Evolutionary conservation across 2,888 invertebrate species (phyloP).

Genomic region (Conomelus anceps): DNA sequence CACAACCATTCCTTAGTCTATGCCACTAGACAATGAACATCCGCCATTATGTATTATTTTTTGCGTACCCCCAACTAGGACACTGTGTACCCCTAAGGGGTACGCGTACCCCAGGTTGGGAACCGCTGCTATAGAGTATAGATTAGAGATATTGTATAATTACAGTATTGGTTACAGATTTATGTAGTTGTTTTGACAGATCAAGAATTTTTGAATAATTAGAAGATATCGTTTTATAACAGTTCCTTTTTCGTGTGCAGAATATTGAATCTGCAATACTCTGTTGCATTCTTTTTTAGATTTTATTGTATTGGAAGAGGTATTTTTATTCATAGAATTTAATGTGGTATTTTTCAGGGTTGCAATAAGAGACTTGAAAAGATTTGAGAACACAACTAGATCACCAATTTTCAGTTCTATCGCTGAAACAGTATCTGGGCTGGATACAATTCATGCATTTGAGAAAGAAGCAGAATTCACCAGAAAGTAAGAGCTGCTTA

Average conservation of each 20-base stretch:
- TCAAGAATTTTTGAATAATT: too few species aligned
- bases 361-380: conserved; percentile 47
- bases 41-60: too few species aligned
- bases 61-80: too few species aligned
- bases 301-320: background rate
- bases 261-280: background rate
- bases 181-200: too few species aligned
- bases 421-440: conserved; percentile 50
- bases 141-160: too few species aligned
- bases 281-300: background rate
- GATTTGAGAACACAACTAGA: conserved; percentile 50
- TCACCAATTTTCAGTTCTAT: conserved; percentile 54
- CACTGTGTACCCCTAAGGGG: too few species aligned
- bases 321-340: background rate
- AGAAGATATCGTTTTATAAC: too few species aligned
- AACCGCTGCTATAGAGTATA: too few species aligned
- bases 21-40: too few species aligned
- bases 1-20: too few species aligned
- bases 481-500: conserved; percentile 35
- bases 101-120: too few species aligned
- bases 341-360: conserved; percentile 38
- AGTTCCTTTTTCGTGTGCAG: background rate
- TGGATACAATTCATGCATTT: conserved; percentile 55
- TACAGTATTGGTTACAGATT: too few species aligned
- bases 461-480: conserved; percentile 48